Evolutionary conservation across 1,140 invertebrate species (phyloP).

Genomic region (Brachionus manjavacas): DNA sequence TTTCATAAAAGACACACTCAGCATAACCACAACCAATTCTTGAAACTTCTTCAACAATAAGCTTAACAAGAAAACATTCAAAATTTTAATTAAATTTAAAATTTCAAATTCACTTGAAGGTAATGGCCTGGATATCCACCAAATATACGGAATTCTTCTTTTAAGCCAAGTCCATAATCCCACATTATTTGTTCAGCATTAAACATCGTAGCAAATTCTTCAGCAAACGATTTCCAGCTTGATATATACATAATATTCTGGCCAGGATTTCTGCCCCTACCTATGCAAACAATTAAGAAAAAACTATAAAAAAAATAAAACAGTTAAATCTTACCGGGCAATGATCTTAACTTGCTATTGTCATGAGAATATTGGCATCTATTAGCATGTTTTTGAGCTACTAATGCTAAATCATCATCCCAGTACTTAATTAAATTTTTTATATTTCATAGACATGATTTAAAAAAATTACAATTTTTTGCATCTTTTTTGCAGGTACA

Average conservation of each 20-base stretch:
- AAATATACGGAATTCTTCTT: slow-evolving; percentile 3
- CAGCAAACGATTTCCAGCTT: neutral
- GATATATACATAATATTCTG: slow-evolving; percentile 12
- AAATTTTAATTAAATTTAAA: neutral
- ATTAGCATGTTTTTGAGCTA: slow-evolving; percentile 41
- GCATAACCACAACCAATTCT: slow-evolving; percentile 26
- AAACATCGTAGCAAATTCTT: slow-evolving; percentile 5
- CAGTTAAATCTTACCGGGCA: neutral
- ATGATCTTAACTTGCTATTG: neutral
- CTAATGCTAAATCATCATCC: slow-evolving; percentile 36
- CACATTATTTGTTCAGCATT: neutral
- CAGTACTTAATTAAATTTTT: slow-evolving; percentile 6
- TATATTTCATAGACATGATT: neutral
- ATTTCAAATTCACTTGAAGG: neutral
- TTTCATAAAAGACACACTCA: slow-evolving; percentile 10
- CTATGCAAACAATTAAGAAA: neutral
- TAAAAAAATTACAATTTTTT: neutral
- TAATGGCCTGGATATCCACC: slow-evolving; percentile 15
- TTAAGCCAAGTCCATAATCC: slow-evolving; percentile 12
- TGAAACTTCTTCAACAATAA: neutral
- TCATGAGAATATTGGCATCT: slow-evolving; percentile 30
- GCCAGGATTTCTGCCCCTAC: neutral
- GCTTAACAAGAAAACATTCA: neutral
- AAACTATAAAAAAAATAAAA: neutral
- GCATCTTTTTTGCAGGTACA: neutral